Evolutionary conservation across 35 echinoderm and acorn worm genomes (phyloP).

Genomic region (Lytechinus pictus): DNA sequence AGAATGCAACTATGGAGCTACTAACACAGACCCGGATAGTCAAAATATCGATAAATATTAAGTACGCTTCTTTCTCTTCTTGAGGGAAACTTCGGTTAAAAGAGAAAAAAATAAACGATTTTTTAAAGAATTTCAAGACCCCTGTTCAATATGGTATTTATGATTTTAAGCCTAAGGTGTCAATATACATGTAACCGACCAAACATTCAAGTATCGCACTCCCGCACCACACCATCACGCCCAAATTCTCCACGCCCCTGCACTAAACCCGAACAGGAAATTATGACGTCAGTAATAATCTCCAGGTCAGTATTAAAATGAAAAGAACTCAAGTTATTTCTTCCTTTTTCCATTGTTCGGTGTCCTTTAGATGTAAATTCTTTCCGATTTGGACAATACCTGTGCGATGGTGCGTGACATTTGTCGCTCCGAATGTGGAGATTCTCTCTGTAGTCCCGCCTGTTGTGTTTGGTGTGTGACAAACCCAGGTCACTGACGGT

Average conservation of each 20-base stretch:
- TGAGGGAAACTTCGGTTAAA: no score
- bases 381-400: background rate
- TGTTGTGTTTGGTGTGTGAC: background rate
- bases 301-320: background rate
- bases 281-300: background rate
- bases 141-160: no score
- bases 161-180: no score
- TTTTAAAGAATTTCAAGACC: no score
- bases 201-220: no score
- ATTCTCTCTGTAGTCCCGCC: background rate
- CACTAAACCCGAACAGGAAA: background rate
- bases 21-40: no score
- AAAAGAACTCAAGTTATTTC: slow-evolving; percentile 20
- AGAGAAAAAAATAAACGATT: no score
- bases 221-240: no score
- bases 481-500: background rate
- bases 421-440: background rate
- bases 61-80: no score
- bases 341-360: background rate
- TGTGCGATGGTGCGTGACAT: background rate
- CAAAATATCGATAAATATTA: no score
- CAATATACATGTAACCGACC: no score
- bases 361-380: background rate
- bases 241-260: background rate
- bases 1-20: no score